Evolutionary conservation across 2,113 vertebrate species (phyloP), one percentile per base, ranked within the genome.

Genomic region (Phrynocephalus versicolor): DNA sequence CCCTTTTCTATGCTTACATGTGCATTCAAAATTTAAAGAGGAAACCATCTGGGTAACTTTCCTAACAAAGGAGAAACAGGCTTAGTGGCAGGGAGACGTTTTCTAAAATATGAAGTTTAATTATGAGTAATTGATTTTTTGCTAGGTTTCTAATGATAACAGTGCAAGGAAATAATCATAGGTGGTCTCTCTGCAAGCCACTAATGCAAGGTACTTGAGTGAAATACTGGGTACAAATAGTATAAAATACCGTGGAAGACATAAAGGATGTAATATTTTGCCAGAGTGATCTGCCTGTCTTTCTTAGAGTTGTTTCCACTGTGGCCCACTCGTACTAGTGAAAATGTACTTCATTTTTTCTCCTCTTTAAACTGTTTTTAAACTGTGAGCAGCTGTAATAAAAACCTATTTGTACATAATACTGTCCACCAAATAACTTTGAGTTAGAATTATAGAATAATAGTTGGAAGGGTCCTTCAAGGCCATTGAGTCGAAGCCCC

Each of bases 31-130:
- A 57, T 71, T 77, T 57, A 87, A 45, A 62, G 25, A 9, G 39
- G 16, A 79, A 85, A 85, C 90, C 90, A 88, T 86, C 89, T 85
- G 92, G 92, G 91, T 88, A 87, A 88, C 37, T 94, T 94, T 88
- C 84, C 88, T 84, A 37, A 82, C 88, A 70, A 64, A 70, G 55
- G 8, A 90, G 84, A 76, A 71, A 76, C 89, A 91, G 79, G 89
- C 92, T 79, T 88, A 81, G 83, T 81, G 88, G 84, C 90, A 85
- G 91, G 89, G 89, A 74, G 78, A 51, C 72, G 84, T 93, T 91
- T 93, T 92, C 93, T 91, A 91, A 94, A 95, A 94, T 92, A 89
- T 81, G 60, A 3, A 62, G 91, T 85, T 80, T 67, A 69, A 39
- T 83, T 84, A 62, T 64, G 83, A 71, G 23, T 60, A 88, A 71